phyloP scores from a whole-genome alignment of 2,888 invertebrate genomes.

The Drosophila quinaria region DNA sequence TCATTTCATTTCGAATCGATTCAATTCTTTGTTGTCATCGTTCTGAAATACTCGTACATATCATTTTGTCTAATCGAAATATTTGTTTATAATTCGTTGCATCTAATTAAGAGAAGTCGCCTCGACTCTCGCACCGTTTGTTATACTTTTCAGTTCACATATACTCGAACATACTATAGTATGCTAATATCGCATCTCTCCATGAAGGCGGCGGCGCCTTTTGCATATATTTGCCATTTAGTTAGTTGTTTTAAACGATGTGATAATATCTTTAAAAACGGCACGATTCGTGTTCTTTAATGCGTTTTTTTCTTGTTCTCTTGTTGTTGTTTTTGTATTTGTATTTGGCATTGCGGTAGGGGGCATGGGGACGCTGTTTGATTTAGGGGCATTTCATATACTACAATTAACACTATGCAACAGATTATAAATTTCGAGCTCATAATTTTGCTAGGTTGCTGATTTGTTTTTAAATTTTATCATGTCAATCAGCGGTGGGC shows the following conservation, averaged over 20 bases:
- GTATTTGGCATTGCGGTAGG: constrained; percentile 58
- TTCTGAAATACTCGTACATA: constrained; percentile 51
- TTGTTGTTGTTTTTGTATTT: constrained; percentile 26
- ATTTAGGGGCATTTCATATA: constrained; percentile 33
- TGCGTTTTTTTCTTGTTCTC: constrained; percentile 26
- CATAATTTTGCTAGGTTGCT: background rate
- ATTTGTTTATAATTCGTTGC: constrained; percentile 61
- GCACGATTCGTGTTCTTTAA: constrained; percentile 49
- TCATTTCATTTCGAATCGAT: constrained; percentile 16
- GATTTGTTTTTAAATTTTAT: constrained; percentile 1
- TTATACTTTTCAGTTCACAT: constrained; percentile 48
- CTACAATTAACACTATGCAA: constrained; percentile 46
- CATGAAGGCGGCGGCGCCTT: constrained; percentile 26
- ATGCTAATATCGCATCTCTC: constrained; percentile 52
- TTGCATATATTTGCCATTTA: constrained; percentile 73
- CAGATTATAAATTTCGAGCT: constrained; percentile 7
- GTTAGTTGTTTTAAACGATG: constrained; percentile 81
- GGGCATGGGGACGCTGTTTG: constrained; percentile 7
- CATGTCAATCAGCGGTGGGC: no score
- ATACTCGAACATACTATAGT: no score
- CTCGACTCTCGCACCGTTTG: constrained; percentile 44
- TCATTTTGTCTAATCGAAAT: constrained; percentile 42
- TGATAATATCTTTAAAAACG: constrained; percentile 76
- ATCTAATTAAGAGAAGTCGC: constrained; percentile 65
- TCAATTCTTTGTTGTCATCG: constrained; percentile 43